Percentiles rank a stretch among this genome's conserved stretches.
These are phyloP conservation scores for Criorhina ranunculi DNA, from an alignment of 2,888 invertebrate genomes.

Conservation along the genomic window DNA sequence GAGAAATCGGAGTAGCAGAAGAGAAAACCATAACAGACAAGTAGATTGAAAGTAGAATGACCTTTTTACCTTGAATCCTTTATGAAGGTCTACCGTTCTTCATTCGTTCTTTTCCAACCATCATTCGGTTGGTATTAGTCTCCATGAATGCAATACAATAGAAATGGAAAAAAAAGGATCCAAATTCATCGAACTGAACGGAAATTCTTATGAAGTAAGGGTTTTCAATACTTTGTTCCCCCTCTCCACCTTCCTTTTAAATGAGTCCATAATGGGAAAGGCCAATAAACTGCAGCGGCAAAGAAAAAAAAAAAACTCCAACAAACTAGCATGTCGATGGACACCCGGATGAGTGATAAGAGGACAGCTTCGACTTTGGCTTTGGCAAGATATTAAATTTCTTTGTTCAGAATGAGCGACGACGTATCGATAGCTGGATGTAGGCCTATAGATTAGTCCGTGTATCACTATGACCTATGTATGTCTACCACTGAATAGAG, in stretches of 20 bases:
- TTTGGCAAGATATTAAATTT: conserved; percentile 55
- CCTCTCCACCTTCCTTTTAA: conserved; percentile 15
- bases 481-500: conserved; percentile 14
- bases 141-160: conserved; percentile 12
- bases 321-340: conserved; percentile 29
- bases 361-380: conserved; percentile 21
- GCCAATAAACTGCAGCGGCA: conserved; percentile 57
- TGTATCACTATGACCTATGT: conserved; percentile 43
- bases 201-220: conserved; percentile 17
- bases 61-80: conserved; percentile 42
- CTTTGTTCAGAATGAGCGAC: conserved; percentile 55
- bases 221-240: conserved; percentile 6
- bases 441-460: conserved; percentile 25
- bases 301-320: conserved; percentile 7
- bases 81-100: conserved; percentile 38
- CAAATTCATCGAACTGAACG: conserved; percentile 28
- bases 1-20: conserved; percentile 7
- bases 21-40: not conserved
- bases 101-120: not conserved
- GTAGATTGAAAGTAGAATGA: conserved; percentile 26
- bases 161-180: not conserved
- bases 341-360: conserved; percentile 52
- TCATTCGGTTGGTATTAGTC: not conserved
- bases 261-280: conserved; percentile 38
- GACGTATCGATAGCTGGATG: conserved; percentile 12